Conservation (phyloP, 2,113 vertebrate species). For the Rynchops niger region DNA sequence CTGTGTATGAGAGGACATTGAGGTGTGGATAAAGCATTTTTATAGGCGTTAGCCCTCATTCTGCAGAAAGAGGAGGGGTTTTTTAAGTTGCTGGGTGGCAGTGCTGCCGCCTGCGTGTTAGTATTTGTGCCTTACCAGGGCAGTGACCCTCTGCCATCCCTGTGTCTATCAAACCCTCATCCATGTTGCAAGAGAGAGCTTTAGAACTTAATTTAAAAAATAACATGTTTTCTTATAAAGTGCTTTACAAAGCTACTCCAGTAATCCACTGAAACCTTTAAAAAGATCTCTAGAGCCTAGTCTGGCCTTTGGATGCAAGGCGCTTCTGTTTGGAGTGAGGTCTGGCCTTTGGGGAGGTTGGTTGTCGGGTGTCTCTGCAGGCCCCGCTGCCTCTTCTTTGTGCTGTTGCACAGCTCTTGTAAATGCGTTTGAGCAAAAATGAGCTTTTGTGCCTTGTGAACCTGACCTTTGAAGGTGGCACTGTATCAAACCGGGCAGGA, state of each 20-base stretch:
- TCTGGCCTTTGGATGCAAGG: neutral
- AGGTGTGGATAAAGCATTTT: neutral
- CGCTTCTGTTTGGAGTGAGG: fast-evolving
- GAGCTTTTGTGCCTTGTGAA: neutral
- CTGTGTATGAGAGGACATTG: fast-evolving
- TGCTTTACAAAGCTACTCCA: neutral
- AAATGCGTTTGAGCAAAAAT: fast-evolving
- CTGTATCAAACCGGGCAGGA: fast-evolving
- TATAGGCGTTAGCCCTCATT: fast-evolving
- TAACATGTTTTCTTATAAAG: fast-evolving
- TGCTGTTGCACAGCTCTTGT: fast-evolving
- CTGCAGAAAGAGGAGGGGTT: neutral
- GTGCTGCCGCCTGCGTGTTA: neutral
- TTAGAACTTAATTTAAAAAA: neutral
- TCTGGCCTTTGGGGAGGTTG: fast-evolving
- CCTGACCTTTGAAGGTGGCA: fast-evolving
- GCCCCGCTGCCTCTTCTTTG: fast-evolving
- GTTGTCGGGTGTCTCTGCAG: fast-evolving
- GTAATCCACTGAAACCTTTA: neutral
- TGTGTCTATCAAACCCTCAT: neutral
- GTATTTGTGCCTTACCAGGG: too few species aligned
- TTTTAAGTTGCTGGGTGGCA: neutral
- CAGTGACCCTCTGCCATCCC: neutral
- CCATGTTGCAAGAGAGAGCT: neutral
- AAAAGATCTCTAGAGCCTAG: neutral